Evolutionary conservation across 2,888 invertebrate genomes (phyloP).

Genomic region (Operophtera brumata): DNA sequence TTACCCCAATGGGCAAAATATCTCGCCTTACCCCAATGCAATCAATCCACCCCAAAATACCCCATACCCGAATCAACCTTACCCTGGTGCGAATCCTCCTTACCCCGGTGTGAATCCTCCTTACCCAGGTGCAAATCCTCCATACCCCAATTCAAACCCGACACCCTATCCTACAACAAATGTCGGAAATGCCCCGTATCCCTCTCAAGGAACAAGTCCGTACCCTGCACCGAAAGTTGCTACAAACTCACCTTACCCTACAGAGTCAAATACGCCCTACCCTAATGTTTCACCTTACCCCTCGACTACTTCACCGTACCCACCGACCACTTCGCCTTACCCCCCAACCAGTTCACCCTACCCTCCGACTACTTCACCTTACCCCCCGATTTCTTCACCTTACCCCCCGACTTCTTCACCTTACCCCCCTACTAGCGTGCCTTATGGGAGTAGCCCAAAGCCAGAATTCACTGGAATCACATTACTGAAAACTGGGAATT

Average conservation of each 20-base stretch:
- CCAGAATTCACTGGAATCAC: conserved; percentile 10
- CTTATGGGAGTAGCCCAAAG: conserved; percentile 3
- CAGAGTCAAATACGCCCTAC: neutral
- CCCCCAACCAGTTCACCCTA: conserved; percentile 13
- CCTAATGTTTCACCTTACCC: conserved; percentile 15
- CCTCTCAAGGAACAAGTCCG: conserved; percentile 10
- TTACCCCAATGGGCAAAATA: conserved; percentile 11
- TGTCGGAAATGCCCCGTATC: conserved; percentile 16
- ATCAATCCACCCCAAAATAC: conserved; percentile 21
- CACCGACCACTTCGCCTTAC: neutral
- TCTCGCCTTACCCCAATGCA: conserved; percentile 29
- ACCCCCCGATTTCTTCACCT: conserved; percentile 15
- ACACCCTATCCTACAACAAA: conserved; percentile 27
- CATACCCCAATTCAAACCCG: conserved; percentile 35
- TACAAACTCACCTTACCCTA: neutral
- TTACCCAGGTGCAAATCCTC: conserved; percentile 30
- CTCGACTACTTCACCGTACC: conserved; percentile 1
- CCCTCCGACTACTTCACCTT: conserved; percentile 11
- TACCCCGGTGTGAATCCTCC: conserved; percentile 35
- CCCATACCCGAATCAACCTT: conserved; percentile 35
- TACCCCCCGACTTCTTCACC: conserved; percentile 13
- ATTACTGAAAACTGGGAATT: conserved; percentile 43
- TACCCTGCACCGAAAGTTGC: conserved; percentile 5
- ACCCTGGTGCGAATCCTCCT: conserved; percentile 32
- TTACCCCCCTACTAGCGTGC: conserved; percentile 11